Percentiles rank a stretch among this genome's conserved stretches.
Evolutionary conservation across 2,888 invertebrate species (phyloP).

Genomic region (Venustoraphidia nigricollis): DNA sequence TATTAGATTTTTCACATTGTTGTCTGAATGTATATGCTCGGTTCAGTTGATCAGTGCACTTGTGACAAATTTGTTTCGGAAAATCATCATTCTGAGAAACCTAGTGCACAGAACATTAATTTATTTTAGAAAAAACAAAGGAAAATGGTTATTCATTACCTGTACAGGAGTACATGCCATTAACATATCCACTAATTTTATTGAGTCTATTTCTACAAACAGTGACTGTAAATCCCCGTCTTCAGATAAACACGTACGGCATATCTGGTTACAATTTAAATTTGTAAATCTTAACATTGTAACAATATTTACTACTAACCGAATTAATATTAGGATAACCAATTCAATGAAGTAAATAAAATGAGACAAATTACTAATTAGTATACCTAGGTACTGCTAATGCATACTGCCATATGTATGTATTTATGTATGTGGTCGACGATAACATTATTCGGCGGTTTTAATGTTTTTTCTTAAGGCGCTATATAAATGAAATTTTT

Average conservation of each 20-base stretch:
- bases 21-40: slow-evolving; percentile 1
- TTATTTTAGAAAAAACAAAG: slow-evolving; percentile 8
- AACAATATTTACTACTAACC: no score
- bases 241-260: slow-evolving; percentile 25
- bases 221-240: slow-evolving; percentile 19
- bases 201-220: slow-evolving; percentile 21
- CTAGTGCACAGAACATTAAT: slow-evolving; percentile 11
- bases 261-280: slow-evolving; percentile 19
- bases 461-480: no score
- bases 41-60: slow-evolving; percentile 1
- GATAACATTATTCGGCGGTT: no score
- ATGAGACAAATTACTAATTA: no score
- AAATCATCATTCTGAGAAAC: neutral
- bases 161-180: slow-evolving; percentile 26
- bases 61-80: neutral
- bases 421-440: no score
- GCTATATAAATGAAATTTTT: no score
- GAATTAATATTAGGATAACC: no score
- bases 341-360: no score
- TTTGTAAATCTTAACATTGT: neutral
- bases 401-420: no score
- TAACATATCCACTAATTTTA: slow-evolving; percentile 24
- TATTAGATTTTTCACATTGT: neutral
- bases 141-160: no score
- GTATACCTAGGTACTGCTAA: no score